phyloP scores from a whole-genome alignment of 2,888 invertebrate genomes.

The Myopa tessellatipennis region DNA sequence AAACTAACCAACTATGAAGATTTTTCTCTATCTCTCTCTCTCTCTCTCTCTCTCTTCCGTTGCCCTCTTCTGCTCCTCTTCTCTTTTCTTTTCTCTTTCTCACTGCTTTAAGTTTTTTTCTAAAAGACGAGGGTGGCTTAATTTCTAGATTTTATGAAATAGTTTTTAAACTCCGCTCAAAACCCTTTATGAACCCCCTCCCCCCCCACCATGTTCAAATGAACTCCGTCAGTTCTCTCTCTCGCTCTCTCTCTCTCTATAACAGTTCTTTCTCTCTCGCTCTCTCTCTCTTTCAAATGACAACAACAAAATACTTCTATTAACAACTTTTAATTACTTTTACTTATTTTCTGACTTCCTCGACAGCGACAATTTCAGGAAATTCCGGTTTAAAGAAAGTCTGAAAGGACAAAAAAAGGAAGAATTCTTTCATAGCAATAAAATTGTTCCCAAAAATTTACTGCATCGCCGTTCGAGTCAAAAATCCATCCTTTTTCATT shows the following conservation, averaged over 20 bases:
- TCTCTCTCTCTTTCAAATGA: not conserved
- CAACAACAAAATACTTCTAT: conserved; percentile 44
- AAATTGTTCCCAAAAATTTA: not conserved
- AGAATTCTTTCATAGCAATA: not conserved
- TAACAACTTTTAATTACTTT: conserved; percentile 61
- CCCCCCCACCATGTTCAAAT: not conserved
- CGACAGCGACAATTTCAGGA: not conserved
- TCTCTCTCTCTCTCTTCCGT: too few species aligned
- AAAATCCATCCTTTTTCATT: not conserved
- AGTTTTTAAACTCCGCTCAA: too few species aligned
- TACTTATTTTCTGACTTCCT: conserved; percentile 54
- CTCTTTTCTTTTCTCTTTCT: too few species aligned
- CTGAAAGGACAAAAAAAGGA: not conserved
- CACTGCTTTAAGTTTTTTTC: too few species aligned
- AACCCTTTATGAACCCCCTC: not conserved
- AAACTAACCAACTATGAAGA: too few species aligned
- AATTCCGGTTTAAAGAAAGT: not conserved
- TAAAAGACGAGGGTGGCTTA: too few species aligned
- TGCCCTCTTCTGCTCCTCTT: too few species aligned
- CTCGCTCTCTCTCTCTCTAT: not conserved
- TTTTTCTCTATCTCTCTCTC: too few species aligned
- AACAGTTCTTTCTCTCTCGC: not conserved
- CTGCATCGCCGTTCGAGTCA: too few species aligned
- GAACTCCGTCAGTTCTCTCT: not conserved
- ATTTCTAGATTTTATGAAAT: too few species aligned